Evolutionary conservation across 1,140 invertebrate genomes (phyloP).

Genomic region (Bradynema listronoti): DNA sequence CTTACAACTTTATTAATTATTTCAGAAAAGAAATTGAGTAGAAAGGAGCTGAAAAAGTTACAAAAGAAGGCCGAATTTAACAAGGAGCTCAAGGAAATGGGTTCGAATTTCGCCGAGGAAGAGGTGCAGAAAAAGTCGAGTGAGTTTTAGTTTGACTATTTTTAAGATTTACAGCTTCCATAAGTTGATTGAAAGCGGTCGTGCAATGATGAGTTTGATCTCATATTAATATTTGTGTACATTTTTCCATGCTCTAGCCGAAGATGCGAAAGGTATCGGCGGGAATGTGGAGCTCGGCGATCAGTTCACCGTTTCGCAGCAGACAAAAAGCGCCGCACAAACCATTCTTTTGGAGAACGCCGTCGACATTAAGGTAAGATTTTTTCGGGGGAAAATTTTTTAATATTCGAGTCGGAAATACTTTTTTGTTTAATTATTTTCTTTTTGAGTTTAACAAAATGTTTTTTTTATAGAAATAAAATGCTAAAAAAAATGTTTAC

Average conservation of each 20-base stretch:
- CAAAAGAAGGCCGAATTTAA: conserved; percentile 81
- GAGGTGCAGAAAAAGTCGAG: conserved; percentile 11
- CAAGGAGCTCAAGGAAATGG: conserved; percentile 76
- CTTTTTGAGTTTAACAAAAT: not conserved
- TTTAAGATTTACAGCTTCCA: not conserved
- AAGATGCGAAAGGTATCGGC: conserved; percentile 50
- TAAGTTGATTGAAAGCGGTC: not conserved
- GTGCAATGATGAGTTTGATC: no score
- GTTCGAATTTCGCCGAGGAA: conserved; percentile 31
- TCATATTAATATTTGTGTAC: no score
- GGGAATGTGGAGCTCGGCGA: conserved; percentile 73
- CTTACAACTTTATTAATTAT: not conserved
- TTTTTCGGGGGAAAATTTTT: not conserved
- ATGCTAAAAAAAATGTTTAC: no score
- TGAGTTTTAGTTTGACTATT: not conserved
- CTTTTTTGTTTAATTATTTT: not conserved
- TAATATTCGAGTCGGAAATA: not conserved
- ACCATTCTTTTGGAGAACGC: conserved; percentile 80
- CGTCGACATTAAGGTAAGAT: conserved; percentile 77
- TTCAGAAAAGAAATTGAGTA: conserved; percentile 67
- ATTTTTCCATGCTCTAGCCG: no score
- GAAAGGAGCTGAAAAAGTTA: conserved; percentile 88
- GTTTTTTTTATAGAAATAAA: no score
- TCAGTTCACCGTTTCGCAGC: conserved; percentile 88
- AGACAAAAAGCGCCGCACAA: conserved; percentile 77